Evolutionary conservation across 2,113 vertebrate genomes (phyloP).

Genomic region (Grammomys surdaster): DNA sequence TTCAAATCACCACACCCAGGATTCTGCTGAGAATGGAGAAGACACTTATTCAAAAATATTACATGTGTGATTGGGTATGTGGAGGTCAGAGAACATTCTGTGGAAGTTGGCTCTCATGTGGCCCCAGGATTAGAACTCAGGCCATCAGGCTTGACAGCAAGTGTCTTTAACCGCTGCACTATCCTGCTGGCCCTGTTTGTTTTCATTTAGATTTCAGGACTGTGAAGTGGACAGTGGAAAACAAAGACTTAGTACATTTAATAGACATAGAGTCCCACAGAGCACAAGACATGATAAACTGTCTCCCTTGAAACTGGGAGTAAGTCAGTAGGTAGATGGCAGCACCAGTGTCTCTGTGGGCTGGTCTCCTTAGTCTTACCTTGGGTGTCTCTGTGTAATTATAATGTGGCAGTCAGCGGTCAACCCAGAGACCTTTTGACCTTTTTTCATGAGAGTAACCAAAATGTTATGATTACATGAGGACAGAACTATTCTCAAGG

Average conservation of each 20-base stretch:
- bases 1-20: not conserved
- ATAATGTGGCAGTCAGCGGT: not conserved
- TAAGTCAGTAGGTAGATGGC: not conserved
- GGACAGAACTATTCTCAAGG: not conserved
- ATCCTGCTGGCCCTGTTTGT: not conserved
- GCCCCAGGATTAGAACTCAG: not conserved
- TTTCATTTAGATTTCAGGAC: not conserved
- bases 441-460: not conserved
- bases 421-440: not conserved
- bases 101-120: not conserved
- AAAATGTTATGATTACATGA: not conserved
- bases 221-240: not conserved
- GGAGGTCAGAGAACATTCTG: not conserved
- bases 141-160: not conserved
- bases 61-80: not conserved
- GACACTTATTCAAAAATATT: not conserved
- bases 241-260: not conserved
- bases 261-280: not conserved
- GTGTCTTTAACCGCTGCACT: not conserved
- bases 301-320: not conserved
- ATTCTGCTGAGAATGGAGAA: slow-evolving; percentile 26
- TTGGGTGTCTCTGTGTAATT: not conserved
- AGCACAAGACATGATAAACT: not conserved
- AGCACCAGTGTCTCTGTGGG: not conserved
- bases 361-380: not conserved